Evolutionary conservation across 2,888 invertebrate genomes (phyloP).

Genomic region (Lepidochitona cinerea): DNA sequence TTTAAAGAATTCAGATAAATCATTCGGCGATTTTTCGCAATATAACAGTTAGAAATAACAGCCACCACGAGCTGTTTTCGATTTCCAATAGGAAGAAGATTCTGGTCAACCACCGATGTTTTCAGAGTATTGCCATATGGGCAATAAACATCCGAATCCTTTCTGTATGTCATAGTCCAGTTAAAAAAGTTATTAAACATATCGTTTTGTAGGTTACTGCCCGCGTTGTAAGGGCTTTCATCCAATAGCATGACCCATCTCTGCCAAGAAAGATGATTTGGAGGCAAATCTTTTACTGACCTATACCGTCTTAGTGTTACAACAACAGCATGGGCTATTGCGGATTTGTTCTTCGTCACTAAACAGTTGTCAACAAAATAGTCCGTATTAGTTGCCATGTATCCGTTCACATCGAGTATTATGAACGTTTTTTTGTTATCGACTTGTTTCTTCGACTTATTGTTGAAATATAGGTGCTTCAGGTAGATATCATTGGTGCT

Average conservation of each 20-base stretch:
- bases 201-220: neutral
- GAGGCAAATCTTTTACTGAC: neutral
- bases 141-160: neutral
- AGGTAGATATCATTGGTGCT: too few relatives aligned
- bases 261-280: neutral
- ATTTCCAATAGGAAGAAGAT: too few relatives aligned
- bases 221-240: neutral
- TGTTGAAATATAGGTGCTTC: too few relatives aligned
- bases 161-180: constrained; percentile 4
- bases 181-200: neutral
- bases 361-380: neutral
- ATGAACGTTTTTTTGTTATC: neutral
- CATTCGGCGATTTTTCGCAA: neutral
- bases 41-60: neutral
- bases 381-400: neutral
- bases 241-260: neutral
- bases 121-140: neutral
- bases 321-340: neutral
- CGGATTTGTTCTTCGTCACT: neutral
- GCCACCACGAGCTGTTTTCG: neutral
- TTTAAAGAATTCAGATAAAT: neutral
- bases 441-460: too few relatives aligned
- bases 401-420: neutral
- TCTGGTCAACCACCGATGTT: neutral
- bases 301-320: neutral